Evolutionary conservation across 2,888 invertebrate species (phyloP), one percentile per base, ranked within the genome.

Genomic region (Nematopogon swammerdamellus): DNA sequence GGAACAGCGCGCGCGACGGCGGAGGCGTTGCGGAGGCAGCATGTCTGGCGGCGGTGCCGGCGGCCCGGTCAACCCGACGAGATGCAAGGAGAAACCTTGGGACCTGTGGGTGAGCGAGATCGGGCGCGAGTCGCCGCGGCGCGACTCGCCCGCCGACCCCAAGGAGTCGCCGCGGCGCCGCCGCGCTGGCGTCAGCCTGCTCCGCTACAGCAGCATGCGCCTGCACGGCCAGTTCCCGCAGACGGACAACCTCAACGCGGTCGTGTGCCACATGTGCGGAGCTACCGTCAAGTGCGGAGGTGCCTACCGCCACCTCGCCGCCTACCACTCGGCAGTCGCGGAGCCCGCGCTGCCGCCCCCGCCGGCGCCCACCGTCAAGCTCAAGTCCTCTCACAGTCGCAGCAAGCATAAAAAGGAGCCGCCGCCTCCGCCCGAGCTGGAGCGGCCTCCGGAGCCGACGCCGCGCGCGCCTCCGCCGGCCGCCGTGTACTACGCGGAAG

Each of bases 141-240:
- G 65, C 47, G 79, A 79, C 54, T 60, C 66, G 59, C 69, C 70
- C 56, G 64, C 67, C 59, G 63, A 65, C 51, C 62, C 63, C 58
- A 59, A 60, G 51, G 65, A 58, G 53, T 60, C 65, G 50, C 60
- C 63, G 55, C n/a, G 42, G 25, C 68, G 71, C 44, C 70, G 74
- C 19, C 75, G 76, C 54, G 64, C 74, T n/a, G 69, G 80, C 52
- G 75, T 83, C 55, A 77, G 82, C 60, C 79, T 84, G 8, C 72
- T 85, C 49, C 72, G 72, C 52, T 64, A 68, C 55, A 71, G 83
- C 70, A 86, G 86, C 66, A 90, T 90, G 85, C 83, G 84, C 57
- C 82, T 90, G 51, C 91, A 88, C 68, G 91, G 91, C 46, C 81
- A 88, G 60, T 88, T 88, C 61, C 92, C 92, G 19, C 88, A 89